A percentile compares a stretch with the other conserved stretches of the same genome.
Conservation (phyloP, 2,888 invertebrate species). For the Lamellibrachia columna region DNA sequence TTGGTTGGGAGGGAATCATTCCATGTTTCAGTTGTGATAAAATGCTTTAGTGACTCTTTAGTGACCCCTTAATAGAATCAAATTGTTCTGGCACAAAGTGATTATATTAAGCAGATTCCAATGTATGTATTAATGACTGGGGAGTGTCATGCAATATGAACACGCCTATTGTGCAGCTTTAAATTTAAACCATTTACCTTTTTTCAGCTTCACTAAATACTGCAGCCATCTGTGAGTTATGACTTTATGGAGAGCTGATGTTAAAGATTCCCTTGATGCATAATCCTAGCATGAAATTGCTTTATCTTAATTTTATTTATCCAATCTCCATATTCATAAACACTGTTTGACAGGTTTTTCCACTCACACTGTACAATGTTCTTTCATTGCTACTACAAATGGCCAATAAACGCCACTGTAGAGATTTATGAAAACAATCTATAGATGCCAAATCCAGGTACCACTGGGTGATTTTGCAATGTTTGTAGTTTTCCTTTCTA, state of each 20-base stretch:
- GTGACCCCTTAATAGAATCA: too few relatives aligned
- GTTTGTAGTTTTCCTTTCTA: not conserved
- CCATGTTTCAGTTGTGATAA: too few relatives aligned
- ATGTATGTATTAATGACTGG: too few relatives aligned
- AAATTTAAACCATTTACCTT: too few relatives aligned
- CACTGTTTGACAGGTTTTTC: conserved; percentile 8
- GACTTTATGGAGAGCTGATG: not conserved
- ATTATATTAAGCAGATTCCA: too few relatives aligned
- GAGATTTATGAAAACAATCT: not conserved
- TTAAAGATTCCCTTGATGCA: not conserved
- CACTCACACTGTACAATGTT: not conserved
- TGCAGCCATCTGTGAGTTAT: not conserved
- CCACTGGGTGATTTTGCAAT: not conserved
- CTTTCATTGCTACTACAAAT: conserved; percentile 11
- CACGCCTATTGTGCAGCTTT: too few relatives aligned
- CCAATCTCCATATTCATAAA: not conserved
- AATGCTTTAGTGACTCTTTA: too few relatives aligned
- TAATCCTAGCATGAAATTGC: not conserved
- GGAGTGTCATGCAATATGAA: too few relatives aligned
- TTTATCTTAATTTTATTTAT: not conserved
- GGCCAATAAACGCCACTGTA: not conserved
- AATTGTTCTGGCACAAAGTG: too few relatives aligned
- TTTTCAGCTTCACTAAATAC: not conserved
- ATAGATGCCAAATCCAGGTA: not conserved
- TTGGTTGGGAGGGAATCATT: too few relatives aligned